Conservation (phyloP, 2,888 invertebrate species). For the Hydrotaea cyrtoneurina region DNA sequence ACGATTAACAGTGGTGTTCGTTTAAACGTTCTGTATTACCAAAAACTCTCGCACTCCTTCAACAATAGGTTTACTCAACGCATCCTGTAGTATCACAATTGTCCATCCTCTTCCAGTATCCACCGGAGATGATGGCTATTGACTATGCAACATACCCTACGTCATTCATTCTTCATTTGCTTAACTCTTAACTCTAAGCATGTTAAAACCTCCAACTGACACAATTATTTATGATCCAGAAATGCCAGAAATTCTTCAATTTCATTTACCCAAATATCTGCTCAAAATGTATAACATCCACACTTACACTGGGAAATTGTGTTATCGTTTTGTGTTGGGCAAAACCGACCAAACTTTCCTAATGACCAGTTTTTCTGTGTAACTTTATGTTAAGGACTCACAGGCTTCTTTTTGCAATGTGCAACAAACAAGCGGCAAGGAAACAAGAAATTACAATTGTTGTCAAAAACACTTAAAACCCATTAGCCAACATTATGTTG, state of each 20-base stretch:
- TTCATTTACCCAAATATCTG: neutral
- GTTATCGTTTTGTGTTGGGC: conserved; percentile 9
- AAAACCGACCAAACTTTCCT: conserved; percentile 57
- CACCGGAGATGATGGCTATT: too few relatives aligned
- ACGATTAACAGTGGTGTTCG: too few relatives aligned
- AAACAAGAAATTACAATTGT: conserved; percentile 67
- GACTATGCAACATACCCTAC: too few relatives aligned
- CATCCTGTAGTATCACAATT: too few relatives aligned
- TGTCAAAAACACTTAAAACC: conserved; percentile 68
- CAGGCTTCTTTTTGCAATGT: conserved; percentile 10
- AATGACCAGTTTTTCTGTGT: conserved; percentile 60
- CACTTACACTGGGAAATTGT: neutral
- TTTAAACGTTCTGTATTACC: too few relatives aligned
- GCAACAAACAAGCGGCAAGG: conserved; percentile 44
- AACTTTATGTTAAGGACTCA: conserved; percentile 26
- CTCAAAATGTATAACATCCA: neutral
- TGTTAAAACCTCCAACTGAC: too few relatives aligned
- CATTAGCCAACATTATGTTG: conserved; percentile 67
- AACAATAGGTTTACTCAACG: too few relatives aligned
- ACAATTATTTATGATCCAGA: neutral
- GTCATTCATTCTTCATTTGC: too few relatives aligned
- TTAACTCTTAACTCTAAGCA: too few relatives aligned
- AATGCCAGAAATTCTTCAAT: neutral
- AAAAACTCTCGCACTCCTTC: too few relatives aligned
- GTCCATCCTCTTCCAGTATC: too few relatives aligned